Conservation (phyloP, 2,888 invertebrate species). For the Amblyteles armatorius region DNA sequence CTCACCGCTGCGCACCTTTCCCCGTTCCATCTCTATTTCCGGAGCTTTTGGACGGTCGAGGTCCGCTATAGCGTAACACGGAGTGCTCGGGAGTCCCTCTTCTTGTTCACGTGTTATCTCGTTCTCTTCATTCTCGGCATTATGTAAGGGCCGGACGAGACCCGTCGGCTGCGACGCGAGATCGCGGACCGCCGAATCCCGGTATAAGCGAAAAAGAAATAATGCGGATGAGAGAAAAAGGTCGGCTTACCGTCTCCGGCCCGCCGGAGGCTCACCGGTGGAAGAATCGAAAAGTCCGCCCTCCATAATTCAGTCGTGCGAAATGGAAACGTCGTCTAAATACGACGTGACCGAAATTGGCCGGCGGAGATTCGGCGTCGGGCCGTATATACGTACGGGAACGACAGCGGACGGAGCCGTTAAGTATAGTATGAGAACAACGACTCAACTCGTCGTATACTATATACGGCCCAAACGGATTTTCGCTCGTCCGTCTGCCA, state of each 20-base stretch:
- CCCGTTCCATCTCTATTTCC: conserved; percentile 9
- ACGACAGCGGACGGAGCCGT: conserved; percentile 45
- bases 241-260: conserved; percentile 12
- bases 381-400: conserved; percentile 5
- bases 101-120: conserved; percentile 38
- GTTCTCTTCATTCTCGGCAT: conserved; percentile 46
- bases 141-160: conserved; percentile 31
- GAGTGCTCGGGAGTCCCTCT: conserved; percentile 38
- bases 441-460: conserved; percentile 40
- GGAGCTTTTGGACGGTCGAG: conserved; percentile 31
- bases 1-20: conserved; percentile 31
- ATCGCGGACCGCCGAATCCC: conserved; percentile 25
- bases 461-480: conserved; percentile 30
- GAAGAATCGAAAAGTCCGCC: conserved; percentile 68
- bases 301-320: conserved; percentile 68
- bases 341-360: conserved; percentile 69
- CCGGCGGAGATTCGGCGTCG: conserved; percentile 38
- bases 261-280: background rate
- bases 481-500: conserved; percentile 45
- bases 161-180: conserved; percentile 14
- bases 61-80: conserved; percentile 8
- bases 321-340: conserved; percentile 71
- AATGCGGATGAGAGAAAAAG: conserved; percentile 17
- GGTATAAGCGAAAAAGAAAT: conserved; percentile 23
- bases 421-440: conserved; percentile 40